A percentile compares a stretch with the other conserved stretches of the same genome.
phyloP scores from a whole-genome alignment of 2,113 vertebrate genomes.

The Caloenas nicobarica region DNA sequence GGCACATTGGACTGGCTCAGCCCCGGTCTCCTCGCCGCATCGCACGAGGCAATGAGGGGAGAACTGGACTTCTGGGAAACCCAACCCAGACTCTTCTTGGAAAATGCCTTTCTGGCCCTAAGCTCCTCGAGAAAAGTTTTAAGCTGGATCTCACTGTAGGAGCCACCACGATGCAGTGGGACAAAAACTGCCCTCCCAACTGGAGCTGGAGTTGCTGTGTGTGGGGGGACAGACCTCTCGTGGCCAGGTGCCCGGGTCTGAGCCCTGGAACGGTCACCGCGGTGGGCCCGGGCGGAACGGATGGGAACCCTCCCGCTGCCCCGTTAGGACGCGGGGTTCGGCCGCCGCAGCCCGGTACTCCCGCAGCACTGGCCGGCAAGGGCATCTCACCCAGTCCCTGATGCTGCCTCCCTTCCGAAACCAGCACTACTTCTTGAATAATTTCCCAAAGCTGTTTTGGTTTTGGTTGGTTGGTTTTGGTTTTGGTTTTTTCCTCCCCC shows the following conservation, averaged over 20 bases:
- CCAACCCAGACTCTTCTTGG: background rate
- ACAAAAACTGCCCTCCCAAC: background rate
- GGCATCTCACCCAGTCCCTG: background rate
- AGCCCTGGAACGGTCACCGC: rapidly evolving
- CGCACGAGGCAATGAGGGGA: background rate
- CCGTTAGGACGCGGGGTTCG: rapidly evolving
- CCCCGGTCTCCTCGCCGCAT: background rate
- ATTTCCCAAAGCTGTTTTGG: background rate
- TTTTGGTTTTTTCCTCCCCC: too few relatives aligned
- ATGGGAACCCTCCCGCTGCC: background rate
- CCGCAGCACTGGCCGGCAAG: background rate
- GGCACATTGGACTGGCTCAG: background rate
- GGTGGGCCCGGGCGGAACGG: rapidly evolving
- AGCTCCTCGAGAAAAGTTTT: background rate
- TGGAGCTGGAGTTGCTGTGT: rapidly evolving
- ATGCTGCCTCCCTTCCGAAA: background rate
- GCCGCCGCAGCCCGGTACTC: background rate
- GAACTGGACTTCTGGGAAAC: background rate
- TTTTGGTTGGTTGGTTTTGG: too few relatives aligned
- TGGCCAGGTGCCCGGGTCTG: background rate
- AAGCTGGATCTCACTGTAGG: background rate
- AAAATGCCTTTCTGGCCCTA: background rate
- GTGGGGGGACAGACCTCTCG: too few relatives aligned
- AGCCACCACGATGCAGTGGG: background rate
- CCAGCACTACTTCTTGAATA: background rate